Evolutionary conservation across 53 echinoderm and acorn worm species (phyloP).

Genomic region (Apostichopus leukothele): DNA sequence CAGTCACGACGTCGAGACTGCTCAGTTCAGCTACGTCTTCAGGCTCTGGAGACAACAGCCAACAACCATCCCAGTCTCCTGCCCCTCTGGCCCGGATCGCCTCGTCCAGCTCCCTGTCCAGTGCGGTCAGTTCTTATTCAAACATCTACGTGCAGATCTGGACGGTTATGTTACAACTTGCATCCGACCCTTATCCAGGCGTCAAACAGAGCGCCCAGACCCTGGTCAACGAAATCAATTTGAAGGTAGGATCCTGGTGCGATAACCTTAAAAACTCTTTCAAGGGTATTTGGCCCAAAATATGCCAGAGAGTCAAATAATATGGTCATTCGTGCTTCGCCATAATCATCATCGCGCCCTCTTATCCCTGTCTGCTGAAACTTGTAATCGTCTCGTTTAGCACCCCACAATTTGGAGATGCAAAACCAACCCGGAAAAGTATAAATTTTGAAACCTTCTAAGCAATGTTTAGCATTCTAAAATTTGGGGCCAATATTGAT

Average conservation of each 20-base stretch:
- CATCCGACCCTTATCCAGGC: constrained; percentile 74
- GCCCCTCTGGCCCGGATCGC: constrained; percentile 29
- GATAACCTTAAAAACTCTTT: too few species aligned
- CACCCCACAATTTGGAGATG: too few species aligned
- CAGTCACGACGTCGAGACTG: not conserved
- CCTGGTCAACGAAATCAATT: constrained; percentile 89
- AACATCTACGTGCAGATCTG: constrained; percentile 94
- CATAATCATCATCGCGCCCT: too few species aligned
- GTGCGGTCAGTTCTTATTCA: constrained; percentile 53
- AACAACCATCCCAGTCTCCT: not conserved
- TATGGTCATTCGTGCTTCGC: too few species aligned
- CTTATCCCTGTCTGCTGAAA: too few species aligned
- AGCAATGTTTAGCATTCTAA: too few species aligned
- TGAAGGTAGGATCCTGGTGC: constrained; percentile 64
- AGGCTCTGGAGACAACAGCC: constrained; percentile 28
- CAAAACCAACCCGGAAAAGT: too few species aligned
- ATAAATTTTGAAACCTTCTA: too few species aligned
- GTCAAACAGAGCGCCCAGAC: constrained; percentile 79
- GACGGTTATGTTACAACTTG: constrained; percentile 80
- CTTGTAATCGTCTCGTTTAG: too few species aligned
- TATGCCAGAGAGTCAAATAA: too few species aligned
- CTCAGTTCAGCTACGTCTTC: not conserved
- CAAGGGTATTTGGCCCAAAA: too few species aligned
- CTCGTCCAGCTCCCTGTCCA: constrained; percentile 28
- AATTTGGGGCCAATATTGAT: too few species aligned